Percentiles rank a stretch among this genome's conserved stretches.
Conservation (phyloP, 2,797 vertebrate genomes). For the Sternotherus odoratus region DNA sequence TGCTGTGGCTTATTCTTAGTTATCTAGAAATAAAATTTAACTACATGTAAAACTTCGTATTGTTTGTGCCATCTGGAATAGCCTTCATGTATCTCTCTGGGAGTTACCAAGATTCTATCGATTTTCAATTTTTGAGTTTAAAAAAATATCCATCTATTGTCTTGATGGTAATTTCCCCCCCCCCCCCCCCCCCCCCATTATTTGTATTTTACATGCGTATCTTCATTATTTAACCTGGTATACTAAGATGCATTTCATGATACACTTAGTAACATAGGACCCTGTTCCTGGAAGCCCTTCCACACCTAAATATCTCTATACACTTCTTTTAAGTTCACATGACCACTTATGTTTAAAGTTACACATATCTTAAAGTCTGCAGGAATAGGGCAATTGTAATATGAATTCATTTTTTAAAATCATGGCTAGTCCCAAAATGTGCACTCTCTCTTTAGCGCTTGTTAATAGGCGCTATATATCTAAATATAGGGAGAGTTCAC, state of each 20-base stretch:
- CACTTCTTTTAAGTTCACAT: neutral
- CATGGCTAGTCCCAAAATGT: neutral
- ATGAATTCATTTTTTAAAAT: neutral
- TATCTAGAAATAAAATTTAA: neutral
- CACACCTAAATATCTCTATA: rapidly evolving
- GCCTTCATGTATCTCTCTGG: neutral
- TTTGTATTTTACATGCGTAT: neutral
- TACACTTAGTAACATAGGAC: neutral
- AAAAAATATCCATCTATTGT: neutral
- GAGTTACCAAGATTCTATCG: neutral
- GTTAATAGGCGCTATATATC: neutral
- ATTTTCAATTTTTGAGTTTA: neutral
- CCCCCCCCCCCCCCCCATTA: neutral
- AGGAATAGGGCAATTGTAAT: neutral
- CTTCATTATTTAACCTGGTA: neutral
- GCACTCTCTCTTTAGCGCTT: too few species aligned
- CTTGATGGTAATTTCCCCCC: neutral
- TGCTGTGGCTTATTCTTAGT: neutral
- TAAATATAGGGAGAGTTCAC: neutral
- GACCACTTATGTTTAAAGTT: neutral
- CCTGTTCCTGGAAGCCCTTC: neutral
- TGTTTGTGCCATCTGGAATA: neutral
- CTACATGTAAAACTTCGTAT: neutral
- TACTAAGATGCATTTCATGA: neutral
- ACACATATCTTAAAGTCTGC: neutral